These are phyloP conservation scores for Eurystomus glaucurus DNA, from an alignment of 2,797 vertebrate genomes.

Conservation along the genomic window DNA sequence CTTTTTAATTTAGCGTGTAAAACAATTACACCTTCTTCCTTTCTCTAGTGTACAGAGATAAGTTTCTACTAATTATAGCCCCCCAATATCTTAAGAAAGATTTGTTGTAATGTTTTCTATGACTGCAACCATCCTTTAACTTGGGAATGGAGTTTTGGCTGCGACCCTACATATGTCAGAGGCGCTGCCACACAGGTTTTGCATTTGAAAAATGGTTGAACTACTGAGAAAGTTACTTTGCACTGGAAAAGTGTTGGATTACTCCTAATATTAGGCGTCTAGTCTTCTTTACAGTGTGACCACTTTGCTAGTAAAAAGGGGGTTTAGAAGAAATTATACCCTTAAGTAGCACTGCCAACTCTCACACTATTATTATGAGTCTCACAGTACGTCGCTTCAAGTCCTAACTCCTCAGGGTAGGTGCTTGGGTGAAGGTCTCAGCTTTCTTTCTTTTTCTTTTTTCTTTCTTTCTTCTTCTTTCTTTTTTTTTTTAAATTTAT, in stretches of 20 bases:
- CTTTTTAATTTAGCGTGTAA: slow-evolving; percentile 28
- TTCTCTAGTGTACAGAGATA: not conserved
- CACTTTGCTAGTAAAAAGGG: slow-evolving; percentile 1
- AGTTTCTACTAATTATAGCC: not conserved
- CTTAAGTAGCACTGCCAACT: not conserved
- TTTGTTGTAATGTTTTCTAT: not conserved
- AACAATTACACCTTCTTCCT: not conserved
- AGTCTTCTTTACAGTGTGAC: slow-evolving; percentile 17
- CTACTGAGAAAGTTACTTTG: not conserved
- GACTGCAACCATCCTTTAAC: not conserved
- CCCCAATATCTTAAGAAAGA: not conserved
- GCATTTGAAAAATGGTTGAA: not conserved
- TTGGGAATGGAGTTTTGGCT: not conserved
- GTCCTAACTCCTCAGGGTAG: not conserved
- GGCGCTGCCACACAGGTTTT: not conserved
- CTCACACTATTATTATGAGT: slow-evolving; percentile 30
- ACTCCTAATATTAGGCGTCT: not conserved
- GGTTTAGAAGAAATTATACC: slow-evolving; percentile 44
- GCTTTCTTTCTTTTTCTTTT: not conserved
- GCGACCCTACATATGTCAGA: not conserved
- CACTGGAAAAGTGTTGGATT: not conserved
- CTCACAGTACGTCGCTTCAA: slow-evolving; percentile 1
- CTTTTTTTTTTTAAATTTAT: not conserved
- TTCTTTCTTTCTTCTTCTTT: not conserved
- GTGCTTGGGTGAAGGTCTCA: not conserved